Conservation (phyloP, 35 echinoderm and acorn worm species). For the Stichopus chloronotus region DNA sequence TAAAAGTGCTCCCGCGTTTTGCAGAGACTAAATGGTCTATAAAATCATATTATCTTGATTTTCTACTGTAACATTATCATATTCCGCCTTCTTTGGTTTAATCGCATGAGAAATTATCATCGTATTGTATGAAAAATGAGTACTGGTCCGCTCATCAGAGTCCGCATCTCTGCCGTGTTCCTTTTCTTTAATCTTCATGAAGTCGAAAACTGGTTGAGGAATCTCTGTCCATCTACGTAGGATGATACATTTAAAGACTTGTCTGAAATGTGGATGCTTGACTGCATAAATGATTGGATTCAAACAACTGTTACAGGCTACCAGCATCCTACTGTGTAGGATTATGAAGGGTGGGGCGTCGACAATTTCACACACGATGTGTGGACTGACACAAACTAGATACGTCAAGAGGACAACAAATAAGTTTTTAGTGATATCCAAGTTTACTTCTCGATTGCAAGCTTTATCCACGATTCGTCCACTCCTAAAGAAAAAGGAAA, state of each 20-base stretch:
- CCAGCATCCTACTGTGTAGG: not conserved
- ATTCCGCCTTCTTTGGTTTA: too few species aligned
- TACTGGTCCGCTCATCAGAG: too few species aligned
- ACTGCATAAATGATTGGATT: constrained; percentile 51
- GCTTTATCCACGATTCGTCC: not conserved
- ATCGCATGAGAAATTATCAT: too few species aligned
- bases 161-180: too few species aligned
- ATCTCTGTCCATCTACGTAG: constrained; percentile 4
- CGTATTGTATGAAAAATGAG: too few species aligned
- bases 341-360: not conserved
- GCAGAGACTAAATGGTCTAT: too few species aligned
- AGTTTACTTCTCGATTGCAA: not conserved
- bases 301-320: constrained; percentile 29
- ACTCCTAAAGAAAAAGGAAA: too few species aligned
- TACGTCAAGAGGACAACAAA: constrained; percentile 19
- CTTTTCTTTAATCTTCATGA: not conserved
- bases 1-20: too few species aligned
- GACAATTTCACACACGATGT: not conserved
- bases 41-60: too few species aligned
- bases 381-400: not conserved
- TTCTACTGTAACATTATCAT: too few species aligned
- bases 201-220: constrained; percentile 18
- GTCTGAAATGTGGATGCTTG: constrained; percentile 48
- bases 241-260: constrained; percentile 33
- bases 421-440: constrained; percentile 37